Evolutionary conservation across 2,113 vertebrate genomes (phyloP).

Genomic region (Cepphus grylle): DNA sequence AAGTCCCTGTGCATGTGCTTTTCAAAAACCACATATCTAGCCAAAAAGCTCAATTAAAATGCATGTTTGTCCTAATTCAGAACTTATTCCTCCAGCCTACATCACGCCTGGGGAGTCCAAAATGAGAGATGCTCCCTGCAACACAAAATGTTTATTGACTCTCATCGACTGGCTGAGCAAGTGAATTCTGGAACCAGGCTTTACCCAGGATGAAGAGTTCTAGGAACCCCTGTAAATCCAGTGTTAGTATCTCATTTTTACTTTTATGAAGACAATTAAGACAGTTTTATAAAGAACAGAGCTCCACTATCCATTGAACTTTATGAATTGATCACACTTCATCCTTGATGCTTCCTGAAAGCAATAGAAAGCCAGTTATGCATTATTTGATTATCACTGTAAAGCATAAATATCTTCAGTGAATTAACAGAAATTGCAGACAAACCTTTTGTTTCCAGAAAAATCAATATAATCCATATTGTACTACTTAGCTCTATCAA

Average conservation of each 20-base stretch:
- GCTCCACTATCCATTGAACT: not conserved
- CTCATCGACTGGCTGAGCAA: not conserved
- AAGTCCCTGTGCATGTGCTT: not conserved
- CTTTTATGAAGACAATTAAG: not conserved
- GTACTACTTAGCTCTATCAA: not conserved
- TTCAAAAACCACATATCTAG: not conserved
- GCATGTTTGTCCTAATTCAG: not conserved
- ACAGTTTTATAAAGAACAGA: not conserved
- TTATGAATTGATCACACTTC: not conserved
- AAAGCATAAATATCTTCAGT: not conserved
- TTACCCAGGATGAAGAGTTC: not conserved
- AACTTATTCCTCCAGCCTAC: not conserved
- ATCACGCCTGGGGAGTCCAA: not conserved
- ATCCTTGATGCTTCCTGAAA: not conserved
- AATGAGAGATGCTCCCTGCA: not conserved
- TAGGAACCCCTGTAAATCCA: not conserved
- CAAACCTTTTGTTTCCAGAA: not conserved
- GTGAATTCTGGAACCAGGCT: not conserved
- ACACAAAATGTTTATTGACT: not conserved
- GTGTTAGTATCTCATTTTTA: not conserved
- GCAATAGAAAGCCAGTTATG: not conserved
- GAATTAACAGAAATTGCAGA: not conserved
- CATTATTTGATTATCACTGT: not conserved
- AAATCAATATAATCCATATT: conserved; percentile 1
- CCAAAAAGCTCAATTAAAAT: not conserved